Evolutionary conservation across 2,113 vertebrate species (phyloP).

Genomic region (Pteronura brasiliensis): DNA sequence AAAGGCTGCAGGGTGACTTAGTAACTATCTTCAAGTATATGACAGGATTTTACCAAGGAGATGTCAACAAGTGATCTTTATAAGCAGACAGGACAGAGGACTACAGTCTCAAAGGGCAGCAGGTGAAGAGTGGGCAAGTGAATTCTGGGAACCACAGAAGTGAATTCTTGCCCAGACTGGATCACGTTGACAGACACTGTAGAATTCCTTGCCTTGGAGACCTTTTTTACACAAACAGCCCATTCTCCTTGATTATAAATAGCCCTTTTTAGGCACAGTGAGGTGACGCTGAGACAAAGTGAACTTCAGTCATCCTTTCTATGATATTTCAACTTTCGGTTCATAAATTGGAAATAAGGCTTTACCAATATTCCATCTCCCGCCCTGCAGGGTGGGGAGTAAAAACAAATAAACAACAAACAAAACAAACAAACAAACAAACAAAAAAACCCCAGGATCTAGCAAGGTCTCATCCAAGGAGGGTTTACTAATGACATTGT

Average conservation of each 20-base stretch:
- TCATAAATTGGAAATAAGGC: not conserved
- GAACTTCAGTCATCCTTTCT: not conserved
- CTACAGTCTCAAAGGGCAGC: not conserved
- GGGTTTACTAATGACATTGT: not conserved
- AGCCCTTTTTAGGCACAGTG: not conserved
- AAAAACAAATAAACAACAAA: not conserved
- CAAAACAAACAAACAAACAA: too few species aligned
- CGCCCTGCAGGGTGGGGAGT: not conserved
- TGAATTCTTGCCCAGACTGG: not conserved
- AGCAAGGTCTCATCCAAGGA: not conserved
- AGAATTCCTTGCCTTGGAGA: not conserved
- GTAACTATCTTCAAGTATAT: not conserved
- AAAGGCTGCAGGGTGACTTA: conserved; percentile 8
- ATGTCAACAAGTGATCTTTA: conserved; percentile 23
- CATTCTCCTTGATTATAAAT: not conserved
- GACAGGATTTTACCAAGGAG: not conserved
- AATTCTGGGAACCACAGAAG: not conserved
- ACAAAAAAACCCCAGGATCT: not conserved
- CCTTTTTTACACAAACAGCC: not conserved
- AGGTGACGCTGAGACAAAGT: not conserved
- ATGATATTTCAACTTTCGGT: not conserved
- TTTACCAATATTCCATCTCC: not conserved
- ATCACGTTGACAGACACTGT: not conserved
- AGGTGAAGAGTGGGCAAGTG: not conserved
- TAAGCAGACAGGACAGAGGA: not conserved